phyloP scores from a whole-genome alignment of 2,888 invertebrate species.

The Platypus cylindrus region DNA sequence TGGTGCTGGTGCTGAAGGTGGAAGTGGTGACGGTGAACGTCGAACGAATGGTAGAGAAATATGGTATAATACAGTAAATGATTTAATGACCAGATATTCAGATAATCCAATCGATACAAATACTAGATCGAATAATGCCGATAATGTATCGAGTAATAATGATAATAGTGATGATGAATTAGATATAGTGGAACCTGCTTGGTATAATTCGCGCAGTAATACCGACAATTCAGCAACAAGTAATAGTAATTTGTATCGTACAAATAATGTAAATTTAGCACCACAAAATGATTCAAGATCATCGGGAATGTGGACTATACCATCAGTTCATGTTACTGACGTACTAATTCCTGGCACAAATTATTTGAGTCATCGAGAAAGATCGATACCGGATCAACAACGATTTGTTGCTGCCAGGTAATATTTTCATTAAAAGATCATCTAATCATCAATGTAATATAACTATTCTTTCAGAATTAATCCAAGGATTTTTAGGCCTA shows the following conservation, averaged over 20 bases:
- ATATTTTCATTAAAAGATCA: too few relatives aligned
- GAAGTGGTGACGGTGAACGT: slow-evolving; percentile 2
- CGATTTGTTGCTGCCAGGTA: slow-evolving; percentile 17
- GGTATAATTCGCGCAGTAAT: slow-evolving; percentile 12
- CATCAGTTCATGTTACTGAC: slow-evolving; percentile 47
- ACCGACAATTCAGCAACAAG: slow-evolving; percentile 1
- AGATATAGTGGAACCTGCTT: slow-evolving; percentile 12
- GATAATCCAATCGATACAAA: slow-evolving; percentile 9
- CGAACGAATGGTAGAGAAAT: slow-evolving; percentile 7
- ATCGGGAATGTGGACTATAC: slow-evolving; percentile 23
- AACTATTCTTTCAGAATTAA: too few relatives aligned
- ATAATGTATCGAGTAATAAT: slow-evolving; percentile 3
- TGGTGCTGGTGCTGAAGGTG: slow-evolving; percentile 1
- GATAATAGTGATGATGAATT: slow-evolving; percentile 18
- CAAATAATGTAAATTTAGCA: slow-evolving; percentile 21
- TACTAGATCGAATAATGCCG: slow-evolving; percentile 6
- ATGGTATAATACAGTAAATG: slow-evolving; percentile 14
- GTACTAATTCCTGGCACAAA: slow-evolving; percentile 39
- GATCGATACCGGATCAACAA: too few relatives aligned
- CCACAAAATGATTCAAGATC: slow-evolving; percentile 5
- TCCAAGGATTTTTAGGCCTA: slow-evolving; percentile 28
- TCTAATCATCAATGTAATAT: too few relatives aligned
- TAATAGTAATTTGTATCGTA: slow-evolving; percentile 16
- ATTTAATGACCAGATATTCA: slow-evolving; percentile 17
- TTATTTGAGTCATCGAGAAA: too few relatives aligned